Conservation (phyloP, 2,113 vertebrate genomes). For the Hippocampus zosterae region DNA sequence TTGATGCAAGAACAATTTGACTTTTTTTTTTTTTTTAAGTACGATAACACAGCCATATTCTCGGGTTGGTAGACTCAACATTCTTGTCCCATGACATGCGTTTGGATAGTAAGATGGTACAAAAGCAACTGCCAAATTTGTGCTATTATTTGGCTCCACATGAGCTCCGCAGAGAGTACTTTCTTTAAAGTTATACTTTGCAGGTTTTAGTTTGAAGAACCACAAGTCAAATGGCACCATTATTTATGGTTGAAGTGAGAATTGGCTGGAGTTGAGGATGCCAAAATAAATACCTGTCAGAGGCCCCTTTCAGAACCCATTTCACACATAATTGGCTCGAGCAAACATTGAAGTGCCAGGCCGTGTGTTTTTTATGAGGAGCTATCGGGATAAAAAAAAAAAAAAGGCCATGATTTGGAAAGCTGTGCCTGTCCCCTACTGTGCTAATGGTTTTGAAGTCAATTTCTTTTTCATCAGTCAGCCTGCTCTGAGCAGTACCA, state of each 20-base stretch:
- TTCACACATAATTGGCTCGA: conserved; percentile 3
- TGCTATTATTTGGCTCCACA: conserved; percentile 2
- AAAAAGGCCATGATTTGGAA: background rate
- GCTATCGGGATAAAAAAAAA: background rate
- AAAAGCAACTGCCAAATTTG: background rate
- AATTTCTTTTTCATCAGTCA: conserved; percentile 4
- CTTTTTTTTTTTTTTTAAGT: background rate
- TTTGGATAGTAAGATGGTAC: conserved; percentile 6
- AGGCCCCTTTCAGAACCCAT: conserved; percentile 17
- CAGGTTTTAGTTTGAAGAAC: conserved; percentile 4
- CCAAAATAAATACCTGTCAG: conserved; percentile 20
- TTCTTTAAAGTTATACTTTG: conserved; percentile 7
- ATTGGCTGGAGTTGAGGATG: conserved; percentile 4
- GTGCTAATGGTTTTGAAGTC: background rate
- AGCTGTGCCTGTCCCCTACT: background rate
- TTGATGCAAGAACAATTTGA: background rate
- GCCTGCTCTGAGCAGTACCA: background rate
- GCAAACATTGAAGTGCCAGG: conserved; percentile 4
- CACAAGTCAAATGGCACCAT: conserved; percentile 4
- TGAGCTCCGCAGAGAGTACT: background rate
- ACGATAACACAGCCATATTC: background rate
- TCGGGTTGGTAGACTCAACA: background rate
- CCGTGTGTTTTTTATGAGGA: background rate
- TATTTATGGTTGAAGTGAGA: conserved; percentile 14
- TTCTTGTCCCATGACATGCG: conserved; percentile 4